Evolutionary conservation across 2,888 invertebrate species (phyloP), one percentile per base, ranked within the genome.

Genomic region (Chymomyza amoena): DNA sequence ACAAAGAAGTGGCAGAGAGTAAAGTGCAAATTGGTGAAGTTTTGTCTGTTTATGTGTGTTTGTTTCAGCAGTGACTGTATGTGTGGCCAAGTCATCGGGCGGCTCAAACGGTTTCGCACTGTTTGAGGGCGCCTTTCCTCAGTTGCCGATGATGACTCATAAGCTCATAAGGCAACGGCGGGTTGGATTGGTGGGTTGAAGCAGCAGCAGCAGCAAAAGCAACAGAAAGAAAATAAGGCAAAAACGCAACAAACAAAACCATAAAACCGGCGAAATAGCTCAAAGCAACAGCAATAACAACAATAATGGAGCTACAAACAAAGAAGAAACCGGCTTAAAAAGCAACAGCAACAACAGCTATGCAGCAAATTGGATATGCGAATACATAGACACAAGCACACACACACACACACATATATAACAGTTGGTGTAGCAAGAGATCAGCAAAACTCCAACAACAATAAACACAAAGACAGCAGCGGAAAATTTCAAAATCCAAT

Each of bases 311-410:
- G 25, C 7, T 45, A 63, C 70, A 81, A 79, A 81, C 84, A 82
- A 82, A 82, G 85, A 77, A 80, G 75, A 84, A 82, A 84, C 85
- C 83, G 83, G 85, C 83, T 85, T 72, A 56, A 81, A 81, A 65
- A 70, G 13, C 39, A 15, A 28, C 57, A 25, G 10, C 20, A 25
- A 25, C 25, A 25, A 25, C 51, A 54, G 16, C 51, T n/a, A 51
- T 16, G n/a, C 6, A 51, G 54, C 6, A 54, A 54, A 54, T 54
- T 54, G 54, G 20, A 54, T 18, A 54, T 54, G 16, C 54, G 16
- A 54, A 54, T 54, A 9, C 54, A 51, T 13, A 6, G n/a, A 51
- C n/a, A 51, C 16, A 51, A 9, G n/a, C n/a, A 51, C 51, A 51
- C 51, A 51, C 51, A 54, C 18, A 20, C 54, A 20, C 16, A 54